Evolutionary conservation across 2,888 invertebrate genomes (phyloP), one percentile per base, ranked within the genome.

Genomic region (Nemotelus nigrinus): DNA sequence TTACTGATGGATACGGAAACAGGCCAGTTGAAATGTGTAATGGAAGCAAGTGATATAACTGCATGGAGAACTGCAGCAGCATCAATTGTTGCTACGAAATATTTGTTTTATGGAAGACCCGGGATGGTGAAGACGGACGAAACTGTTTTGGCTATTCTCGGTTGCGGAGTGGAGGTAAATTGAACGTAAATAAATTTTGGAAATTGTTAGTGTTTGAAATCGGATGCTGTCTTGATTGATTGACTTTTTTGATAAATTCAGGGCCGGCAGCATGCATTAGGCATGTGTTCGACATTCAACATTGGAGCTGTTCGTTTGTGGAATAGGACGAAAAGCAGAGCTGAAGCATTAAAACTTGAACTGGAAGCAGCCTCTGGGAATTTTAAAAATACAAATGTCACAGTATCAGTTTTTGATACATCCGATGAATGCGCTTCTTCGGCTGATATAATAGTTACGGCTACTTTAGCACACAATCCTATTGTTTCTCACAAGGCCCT

Each of bases 401-500:
- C 70, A 25, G 81, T 85, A 4, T 77, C 79, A 83, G 83, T 79
- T 58, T 72, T 82, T 76, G 81, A 83, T 76, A 86, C 84, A 48
- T 85, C 86, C 0, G 84, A 88, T 74, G 88, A 88, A 44, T 90
- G 91, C 71, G 90, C 90, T 0, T 82, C 82, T 58, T 85, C 87
- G 79, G 91, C 91, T 1, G 92, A 92, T 85, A 88, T 92, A 45
- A 89, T 93, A 78, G 88, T 91, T 53, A 90, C 91, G 2, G 89
- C 89, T 0, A 92, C 92, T 2, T 88, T 85, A 78, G 82, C 90
- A 2, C 81, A 81, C 0, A 83, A 85, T n/a, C 89, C 92, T 0
- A 82, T 92, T 25, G 81, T 92, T 2, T 82, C 87, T 55, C 82
- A 82, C 2, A 85, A 86, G 44, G 90, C 90, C 89, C 83, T 91